Conservation (phyloP, 1,140 invertebrate species). For the Araneus ventricosus region DNA sequence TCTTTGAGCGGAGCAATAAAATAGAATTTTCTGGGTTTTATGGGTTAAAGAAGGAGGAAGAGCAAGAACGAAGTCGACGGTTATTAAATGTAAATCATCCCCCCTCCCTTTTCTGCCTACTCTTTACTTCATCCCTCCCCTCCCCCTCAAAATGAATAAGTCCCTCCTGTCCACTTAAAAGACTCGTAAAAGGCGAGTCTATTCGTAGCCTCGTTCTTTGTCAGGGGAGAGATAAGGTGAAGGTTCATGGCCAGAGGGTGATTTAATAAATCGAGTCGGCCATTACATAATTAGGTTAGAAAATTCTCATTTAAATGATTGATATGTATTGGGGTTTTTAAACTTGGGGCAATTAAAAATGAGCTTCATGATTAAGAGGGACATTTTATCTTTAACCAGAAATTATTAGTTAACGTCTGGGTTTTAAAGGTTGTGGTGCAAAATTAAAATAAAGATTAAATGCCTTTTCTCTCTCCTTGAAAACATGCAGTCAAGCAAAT, state of each 20-base stretch:
- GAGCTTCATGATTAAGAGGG: neutral
- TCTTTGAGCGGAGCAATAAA: neutral
- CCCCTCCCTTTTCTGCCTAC: neutral
- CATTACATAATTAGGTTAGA: neutral
- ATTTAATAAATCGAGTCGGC: neutral
- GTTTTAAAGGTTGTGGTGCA: no score
- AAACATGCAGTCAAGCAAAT: no score
- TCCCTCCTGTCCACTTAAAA: slow-evolving; percentile 27
- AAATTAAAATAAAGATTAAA: no score
- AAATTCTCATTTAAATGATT: neutral
- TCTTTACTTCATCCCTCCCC: neutral
- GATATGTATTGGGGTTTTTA: neutral
- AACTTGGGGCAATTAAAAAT: no score
- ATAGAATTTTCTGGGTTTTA: slow-evolving; percentile 31
- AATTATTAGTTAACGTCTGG: no score
- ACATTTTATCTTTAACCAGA: neutral
- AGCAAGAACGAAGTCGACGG: neutral
- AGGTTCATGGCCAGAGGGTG: neutral
- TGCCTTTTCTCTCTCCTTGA: no score
- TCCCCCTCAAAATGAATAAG: neutral
- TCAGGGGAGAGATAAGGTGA: neutral
- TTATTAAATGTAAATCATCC: slow-evolving; percentile 34
- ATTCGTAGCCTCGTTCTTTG: neutral
- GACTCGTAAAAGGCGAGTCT: neutral
- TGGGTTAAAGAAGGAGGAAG: slow-evolving; percentile 13